Base-by-base conservation (phyloP, 30 jellyfish, hydroid and myxozoan species). In the Aurelia coerulea region DNA sequence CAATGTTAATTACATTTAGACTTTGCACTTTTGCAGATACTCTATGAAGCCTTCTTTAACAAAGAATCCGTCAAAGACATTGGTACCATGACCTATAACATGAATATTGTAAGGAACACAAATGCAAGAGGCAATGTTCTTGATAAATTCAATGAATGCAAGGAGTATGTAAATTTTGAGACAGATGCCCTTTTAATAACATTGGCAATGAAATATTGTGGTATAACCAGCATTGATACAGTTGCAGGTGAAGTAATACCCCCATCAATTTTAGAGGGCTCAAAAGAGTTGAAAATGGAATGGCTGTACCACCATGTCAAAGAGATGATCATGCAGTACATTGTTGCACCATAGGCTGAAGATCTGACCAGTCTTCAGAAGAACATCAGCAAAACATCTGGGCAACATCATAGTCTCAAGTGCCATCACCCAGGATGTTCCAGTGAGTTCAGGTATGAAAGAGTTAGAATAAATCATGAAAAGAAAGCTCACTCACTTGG, bases 61-160 rank as follows among this genome's bases (percentile, higher is more conserved):
- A 39, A 72, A 33, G 83, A 72, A 51, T 72, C 83, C 2, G 67
- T 51, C 17, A 72, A 72, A 72, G 83, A 72, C 32, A 9, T 72
- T 72, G 83, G 83, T 51, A 72, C 83, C 13, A 72, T 72, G 83
- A 72, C 83, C 16, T 72, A 72, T 72, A 72, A 72, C 56, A 72
- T 72, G 83, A 72, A 72, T 72, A 4, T 72, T 39, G 83, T 72
- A 23, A 42, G 83, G 49, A 72, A 72, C 83, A 72, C 83, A 72
- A 72, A 72, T 72, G 83, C 83, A 29, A 72, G 68, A 72, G 83
- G 83, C 59, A 72, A 72, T 72, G 83, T 72, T 41, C 68, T 72
- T 42, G 83, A 72, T 72, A 72, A 72, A 1, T 72, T 72, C 83
- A 72, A 72, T 31, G 83, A 37, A 41, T 33, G 83, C 67, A 72